phyloP scores from a whole-genome alignment of 2,888 invertebrate species.

The Iphiclides podalirius region DNA sequence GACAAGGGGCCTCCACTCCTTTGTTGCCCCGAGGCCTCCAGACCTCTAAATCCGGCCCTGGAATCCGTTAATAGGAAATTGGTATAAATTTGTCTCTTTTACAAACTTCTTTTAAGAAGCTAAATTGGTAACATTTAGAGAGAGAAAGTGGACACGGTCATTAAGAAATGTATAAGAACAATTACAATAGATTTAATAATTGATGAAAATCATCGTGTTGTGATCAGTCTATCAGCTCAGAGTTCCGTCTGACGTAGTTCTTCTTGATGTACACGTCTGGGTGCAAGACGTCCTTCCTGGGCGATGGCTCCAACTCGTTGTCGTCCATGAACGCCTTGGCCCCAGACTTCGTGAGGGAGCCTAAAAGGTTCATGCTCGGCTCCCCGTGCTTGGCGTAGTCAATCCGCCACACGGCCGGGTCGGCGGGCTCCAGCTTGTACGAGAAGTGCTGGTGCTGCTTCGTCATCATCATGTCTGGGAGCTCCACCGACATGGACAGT shows the following conservation, averaged over 20 bases:
- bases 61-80: too few relatives aligned
- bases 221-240: conserved; percentile 19
- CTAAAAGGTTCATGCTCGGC: conserved; percentile 50
- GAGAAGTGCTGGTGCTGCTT: conserved; percentile 41
- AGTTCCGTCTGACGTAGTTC: conserved; percentile 45
- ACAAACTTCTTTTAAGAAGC: too few relatives aligned
- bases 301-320: conserved; percentile 38
- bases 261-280: conserved; percentile 66
- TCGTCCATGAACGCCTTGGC: conserved; percentile 47
- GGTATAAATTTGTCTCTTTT: too few relatives aligned
- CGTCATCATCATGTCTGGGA: conserved; percentile 40
- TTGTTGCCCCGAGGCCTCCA: too few relatives aligned
- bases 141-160: too few relatives aligned
- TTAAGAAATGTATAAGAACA: too few relatives aligned
- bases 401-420: conserved; percentile 61
- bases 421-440: conserved; percentile 43
- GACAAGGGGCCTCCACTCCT: too few relatives aligned
- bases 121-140: too few relatives aligned
- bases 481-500: conserved; percentile 59
- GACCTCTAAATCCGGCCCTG: too few relatives aligned
- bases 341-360: conserved; percentile 49
- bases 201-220: too few relatives aligned
- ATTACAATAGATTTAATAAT: too few relatives aligned
- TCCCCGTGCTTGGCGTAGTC: conserved; percentile 69
- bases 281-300: conserved; percentile 55